Conservation (phyloP, 2,888 invertebrate genomes). For the Chymomyza caudatula region DNA sequence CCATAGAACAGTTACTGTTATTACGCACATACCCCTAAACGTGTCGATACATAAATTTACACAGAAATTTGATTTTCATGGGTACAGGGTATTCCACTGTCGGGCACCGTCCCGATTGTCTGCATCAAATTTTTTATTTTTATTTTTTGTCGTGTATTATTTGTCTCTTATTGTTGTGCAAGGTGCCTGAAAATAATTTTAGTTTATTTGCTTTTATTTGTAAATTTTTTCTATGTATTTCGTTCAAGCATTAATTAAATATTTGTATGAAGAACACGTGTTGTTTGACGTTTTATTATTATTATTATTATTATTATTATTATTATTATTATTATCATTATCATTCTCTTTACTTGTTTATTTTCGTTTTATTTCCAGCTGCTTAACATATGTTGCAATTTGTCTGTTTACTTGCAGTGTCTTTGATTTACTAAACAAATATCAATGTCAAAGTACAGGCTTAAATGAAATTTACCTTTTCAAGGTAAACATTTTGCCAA, state of each 20-base stretch:
- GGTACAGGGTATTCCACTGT: no score
- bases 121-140: no score
- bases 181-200: slow-evolving; percentile 21
- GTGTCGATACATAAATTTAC: no score
- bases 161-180: slow-evolving; percentile 17
- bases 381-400: slow-evolving; percentile 23
- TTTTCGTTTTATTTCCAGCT: not conserved
- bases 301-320: not conserved
- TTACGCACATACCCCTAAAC: no score
- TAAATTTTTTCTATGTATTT: not conserved
- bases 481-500: not conserved
- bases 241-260: slow-evolving; percentile 20
- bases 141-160: slow-evolving; percentile 16
- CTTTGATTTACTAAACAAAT: slow-evolving; percentile 20
- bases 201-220: not conserved
- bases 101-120: no score
- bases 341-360: slow-evolving; percentile 5
- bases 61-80: no score
- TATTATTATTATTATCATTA: not conserved
- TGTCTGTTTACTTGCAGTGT: slow-evolving; percentile 1
- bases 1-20: no score
- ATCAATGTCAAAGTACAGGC: not conserved
- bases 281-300: slow-evolving; percentile 18
- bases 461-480: not conserved
- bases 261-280: slow-evolving; percentile 48